Base-by-base conservation (phyloP, 2,888 invertebrate genomes). In the Drosophila kuntzei region DNA sequence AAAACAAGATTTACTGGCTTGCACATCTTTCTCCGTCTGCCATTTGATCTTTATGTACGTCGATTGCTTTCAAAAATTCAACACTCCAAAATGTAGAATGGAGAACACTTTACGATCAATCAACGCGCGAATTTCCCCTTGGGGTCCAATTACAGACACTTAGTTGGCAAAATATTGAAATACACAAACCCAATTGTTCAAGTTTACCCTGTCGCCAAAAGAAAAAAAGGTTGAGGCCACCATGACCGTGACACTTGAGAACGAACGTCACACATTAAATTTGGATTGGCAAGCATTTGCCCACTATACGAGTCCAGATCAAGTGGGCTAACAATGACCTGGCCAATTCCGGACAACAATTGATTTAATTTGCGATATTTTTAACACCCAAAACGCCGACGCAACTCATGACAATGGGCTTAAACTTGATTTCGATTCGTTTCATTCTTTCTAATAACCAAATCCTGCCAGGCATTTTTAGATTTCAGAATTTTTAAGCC, bases 161-260 rank as follows among this genome's bases (percentile, higher is more conserved):
- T 85, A 85, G 76, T 85, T 76, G 74, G 88, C 88, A 88, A 75
- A 85, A 88, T 83, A 71, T 81, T 71, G 50, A 75, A 65, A 68
- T 62, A 50, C 27, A 63, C 39, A 39, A 62, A 25, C 29, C 34
- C 44, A 53, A 47, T 59, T 67, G 37, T 44, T 55, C 36, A 57
- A 59, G 57, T 58, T 57, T 69, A 60, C 60, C 60, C 37, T 57
- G 64, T 62, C 54, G 54, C 76, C 58, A 57, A 61, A 36, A 22
- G 11, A 50, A 20, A 39, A 27, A 75, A 68, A 60, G 47, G 51
- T 53, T 71, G 57, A 32, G 85, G 65, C 85, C 87, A 82, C 80
- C 76, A 53, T 65, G 71, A 37, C 87, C 51, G 63, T 71, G 79
- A 70, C 79, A 84, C 76, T 84, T 25, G 60, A 67, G 44, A 61